Evolutionary conservation across 2,888 invertebrate species (phyloP).

Genomic region (Ethmia dodecea): DNA sequence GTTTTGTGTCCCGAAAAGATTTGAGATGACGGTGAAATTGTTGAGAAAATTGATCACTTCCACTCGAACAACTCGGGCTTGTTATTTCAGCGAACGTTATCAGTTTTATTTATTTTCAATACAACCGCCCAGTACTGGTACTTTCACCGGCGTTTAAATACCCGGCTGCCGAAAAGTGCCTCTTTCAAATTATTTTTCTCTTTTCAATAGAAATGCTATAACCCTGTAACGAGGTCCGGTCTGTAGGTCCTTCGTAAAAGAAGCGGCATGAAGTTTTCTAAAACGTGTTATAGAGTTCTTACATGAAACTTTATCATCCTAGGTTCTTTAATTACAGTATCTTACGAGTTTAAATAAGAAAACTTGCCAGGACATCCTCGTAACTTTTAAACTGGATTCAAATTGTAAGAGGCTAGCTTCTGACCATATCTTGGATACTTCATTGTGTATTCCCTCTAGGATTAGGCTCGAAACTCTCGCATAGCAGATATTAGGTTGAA

Average conservation of each 20-base stretch:
- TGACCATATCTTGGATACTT: conserved; percentile 3
- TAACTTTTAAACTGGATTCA: conserved; percentile 9
- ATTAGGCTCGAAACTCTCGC: conserved; percentile 8
- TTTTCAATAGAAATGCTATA: no score
- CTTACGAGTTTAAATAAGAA: conserved; percentile 4
- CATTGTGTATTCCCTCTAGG: conserved; percentile 3
- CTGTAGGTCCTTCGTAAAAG: no score
- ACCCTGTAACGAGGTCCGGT: no score
- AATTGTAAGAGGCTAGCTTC: conserved; percentile 4
- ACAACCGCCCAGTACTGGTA: neutral
- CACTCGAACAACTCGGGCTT: conserved; percentile 53
- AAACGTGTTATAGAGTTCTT: no score
- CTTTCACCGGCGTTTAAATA: no score
- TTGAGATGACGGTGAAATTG: conserved; percentile 73
- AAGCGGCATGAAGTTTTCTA: no score
- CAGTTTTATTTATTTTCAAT: conserved; percentile 29
- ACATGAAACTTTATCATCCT: no score
- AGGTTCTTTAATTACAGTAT: conserved; percentile 4
- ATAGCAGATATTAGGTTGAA: conserved; percentile 12
- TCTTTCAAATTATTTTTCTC: no score
- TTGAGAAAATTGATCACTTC: conserved; percentile 74
- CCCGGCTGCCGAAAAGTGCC: no score
- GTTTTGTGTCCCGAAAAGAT: conserved; percentile 72
- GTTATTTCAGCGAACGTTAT: conserved; percentile 42
- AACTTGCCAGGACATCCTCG: conserved; percentile 6